These are phyloP conservation scores for Mesocentrotus franciscanus DNA, from an alignment of 53 echinoderm and acorn worm genomes.

Conservation along the genomic window DNA sequence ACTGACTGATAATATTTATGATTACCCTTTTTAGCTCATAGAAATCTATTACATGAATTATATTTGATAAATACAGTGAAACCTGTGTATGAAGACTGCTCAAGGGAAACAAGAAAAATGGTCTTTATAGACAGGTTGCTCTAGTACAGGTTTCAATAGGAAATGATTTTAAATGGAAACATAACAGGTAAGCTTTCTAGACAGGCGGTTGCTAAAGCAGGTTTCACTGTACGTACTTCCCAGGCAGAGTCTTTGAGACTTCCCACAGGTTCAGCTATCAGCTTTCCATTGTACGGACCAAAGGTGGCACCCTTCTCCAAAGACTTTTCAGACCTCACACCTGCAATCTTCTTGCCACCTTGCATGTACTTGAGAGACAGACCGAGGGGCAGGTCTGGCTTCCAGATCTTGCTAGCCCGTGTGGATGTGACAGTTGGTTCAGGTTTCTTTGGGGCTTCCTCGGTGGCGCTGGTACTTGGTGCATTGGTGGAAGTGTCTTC, in stretches of 20 bases:
- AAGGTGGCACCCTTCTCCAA: constrained; percentile 52
- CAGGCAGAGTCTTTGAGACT: constrained; percentile 51
- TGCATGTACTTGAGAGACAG: constrained; percentile 34
- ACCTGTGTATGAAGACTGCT: too few relatives aligned
- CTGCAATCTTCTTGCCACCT: constrained; percentile 55
- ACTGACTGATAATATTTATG: too few relatives aligned
- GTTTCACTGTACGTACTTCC: constrained; percentile 15
- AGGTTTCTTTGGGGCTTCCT: constrained; percentile 15
- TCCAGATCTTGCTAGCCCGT: constrained; percentile 36
- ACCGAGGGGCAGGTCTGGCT: constrained; percentile 55
- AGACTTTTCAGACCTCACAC: constrained; percentile 18
- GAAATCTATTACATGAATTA: neutral
- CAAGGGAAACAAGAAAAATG: too few relatives aligned
- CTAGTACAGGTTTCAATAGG: too few relatives aligned
- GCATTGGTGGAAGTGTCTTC: neutral
- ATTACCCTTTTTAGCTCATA: too few relatives aligned
- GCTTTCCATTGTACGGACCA: constrained; percentile 53
- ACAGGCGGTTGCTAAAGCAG: too few relatives aligned
- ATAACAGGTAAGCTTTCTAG: too few relatives aligned
- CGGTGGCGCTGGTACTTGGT: neutral
- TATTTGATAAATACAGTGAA: neutral
- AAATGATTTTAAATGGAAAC: too few relatives aligned
- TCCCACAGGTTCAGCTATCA: constrained; percentile 22
- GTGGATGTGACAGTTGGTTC: neutral
- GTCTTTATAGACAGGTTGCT: too few relatives aligned